Evolutionary conservation across 2,113 vertebrate species (phyloP).

Genomic region (Hiodon tergisus): DNA sequence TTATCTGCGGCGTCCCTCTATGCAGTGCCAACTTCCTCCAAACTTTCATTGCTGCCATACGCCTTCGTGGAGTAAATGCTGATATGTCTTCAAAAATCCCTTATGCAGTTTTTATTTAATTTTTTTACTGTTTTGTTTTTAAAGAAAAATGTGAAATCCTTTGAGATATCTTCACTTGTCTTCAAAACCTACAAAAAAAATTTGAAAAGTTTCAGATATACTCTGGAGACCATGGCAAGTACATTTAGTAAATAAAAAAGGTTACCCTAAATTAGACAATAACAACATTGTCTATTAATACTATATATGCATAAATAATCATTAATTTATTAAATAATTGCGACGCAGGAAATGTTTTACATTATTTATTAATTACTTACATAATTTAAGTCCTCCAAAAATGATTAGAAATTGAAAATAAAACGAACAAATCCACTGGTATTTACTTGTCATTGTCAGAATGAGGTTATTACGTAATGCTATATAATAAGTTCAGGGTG

Average conservation of each 20-base stretch:
- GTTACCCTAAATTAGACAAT: not conserved
- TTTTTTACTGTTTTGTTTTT: constrained; percentile 14
- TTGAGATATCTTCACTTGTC: constrained; percentile 17
- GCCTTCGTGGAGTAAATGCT: constrained; percentile 14
- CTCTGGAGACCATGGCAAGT: not conserved
- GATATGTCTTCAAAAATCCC: constrained; percentile 27
- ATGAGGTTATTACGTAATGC: not conserved
- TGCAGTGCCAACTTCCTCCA: not conserved
- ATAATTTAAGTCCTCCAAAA: no score
- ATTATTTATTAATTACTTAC: no score
- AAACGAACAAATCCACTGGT: no score
- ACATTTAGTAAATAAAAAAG: not conserved
- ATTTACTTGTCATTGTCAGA: no score
- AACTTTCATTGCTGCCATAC: not conserved
- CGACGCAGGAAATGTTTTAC: no score
- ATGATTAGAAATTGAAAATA: no score
- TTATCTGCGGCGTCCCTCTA: not conserved
- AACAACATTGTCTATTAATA: not conserved
- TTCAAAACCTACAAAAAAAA: constrained; percentile 11
- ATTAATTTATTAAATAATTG: not conserved
- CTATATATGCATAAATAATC: not conserved
- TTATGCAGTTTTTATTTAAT: constrained; percentile 11
- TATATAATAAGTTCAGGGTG: not conserved
- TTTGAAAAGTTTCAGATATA: not conserved
- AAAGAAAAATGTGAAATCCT: constrained; percentile 16